phyloP scores from a whole-genome alignment of 2,888 invertebrate species.

The Lasioglossum leucozonium region DNA sequence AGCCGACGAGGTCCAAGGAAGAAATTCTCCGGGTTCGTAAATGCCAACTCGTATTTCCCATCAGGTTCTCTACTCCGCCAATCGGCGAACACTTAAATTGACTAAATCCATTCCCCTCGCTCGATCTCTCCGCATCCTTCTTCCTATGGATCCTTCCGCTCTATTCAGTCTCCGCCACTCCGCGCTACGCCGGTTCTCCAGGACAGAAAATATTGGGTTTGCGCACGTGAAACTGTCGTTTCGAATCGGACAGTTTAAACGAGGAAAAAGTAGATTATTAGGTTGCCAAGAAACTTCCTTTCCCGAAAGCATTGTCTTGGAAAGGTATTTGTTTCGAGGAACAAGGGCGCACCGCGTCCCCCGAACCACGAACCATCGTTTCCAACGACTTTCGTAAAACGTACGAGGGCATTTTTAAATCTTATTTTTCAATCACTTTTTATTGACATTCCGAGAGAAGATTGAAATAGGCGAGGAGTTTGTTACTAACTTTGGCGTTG shows the following conservation, averaged over 20 bases:
- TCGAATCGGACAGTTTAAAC: slow-evolving; percentile 14
- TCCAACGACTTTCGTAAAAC: neutral
- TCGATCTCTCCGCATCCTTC: neutral
- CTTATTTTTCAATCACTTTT: neutral
- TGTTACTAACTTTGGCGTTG: too few relatives aligned
- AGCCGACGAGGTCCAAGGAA: slow-evolving; percentile 21
- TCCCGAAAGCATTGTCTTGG: neutral
- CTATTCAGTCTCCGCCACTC: neutral
- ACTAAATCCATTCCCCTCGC: slow-evolving; percentile 38
- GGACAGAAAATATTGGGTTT: slow-evolving; percentile 22
- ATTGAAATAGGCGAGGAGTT: too few relatives aligned
- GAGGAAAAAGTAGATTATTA: slow-evolving; percentile 34
- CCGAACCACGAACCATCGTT: neutral
- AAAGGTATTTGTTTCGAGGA: neutral
- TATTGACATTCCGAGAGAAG: neutral
- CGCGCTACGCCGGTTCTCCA: neutral
- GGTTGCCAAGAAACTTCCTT: neutral
- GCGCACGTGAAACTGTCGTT: neutral
- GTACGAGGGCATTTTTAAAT: neutral
- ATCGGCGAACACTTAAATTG: slow-evolving; percentile 58
- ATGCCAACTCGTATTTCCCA: slow-evolving; percentile 57
- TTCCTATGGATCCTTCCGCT: neutral
- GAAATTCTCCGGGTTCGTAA: slow-evolving; percentile 52
- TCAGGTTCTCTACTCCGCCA: slow-evolving; percentile 31
- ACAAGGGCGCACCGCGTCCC: neutral